phyloP scores from a whole-genome alignment of 2,888 invertebrate species.

The Achlya flavicornis region DNA sequence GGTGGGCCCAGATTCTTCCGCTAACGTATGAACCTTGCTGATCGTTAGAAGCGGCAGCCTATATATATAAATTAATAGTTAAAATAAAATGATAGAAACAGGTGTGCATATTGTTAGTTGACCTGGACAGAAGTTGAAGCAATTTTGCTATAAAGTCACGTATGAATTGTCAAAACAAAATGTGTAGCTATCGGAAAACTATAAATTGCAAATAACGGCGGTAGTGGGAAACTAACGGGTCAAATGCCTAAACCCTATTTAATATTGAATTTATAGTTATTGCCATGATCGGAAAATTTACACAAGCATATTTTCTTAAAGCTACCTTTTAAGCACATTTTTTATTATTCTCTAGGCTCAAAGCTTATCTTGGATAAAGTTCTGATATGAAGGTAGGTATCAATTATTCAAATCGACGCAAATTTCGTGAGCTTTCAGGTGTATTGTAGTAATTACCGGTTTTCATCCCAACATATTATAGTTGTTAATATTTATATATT shows the following conservation, averaged over 20 bases:
- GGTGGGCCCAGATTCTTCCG: too few relatives aligned
- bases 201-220: constrained; percentile 26
- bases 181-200: constrained; percentile 27
- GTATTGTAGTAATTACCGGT: too few relatives aligned
- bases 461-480: neutral
- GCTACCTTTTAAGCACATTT: neutral
- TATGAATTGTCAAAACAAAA: constrained; percentile 9
- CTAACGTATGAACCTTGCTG: too few relatives aligned
- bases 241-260: constrained; percentile 7
- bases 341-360: neutral
- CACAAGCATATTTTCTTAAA: neutral
- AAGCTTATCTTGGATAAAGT: neutral
- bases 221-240: constrained; percentile 18
- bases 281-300: constrained; percentile 7
- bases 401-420: neutral
- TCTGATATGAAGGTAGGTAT: neutral
- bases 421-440: too few relatives aligned
- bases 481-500: too few relatives aligned
- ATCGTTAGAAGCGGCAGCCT: too few relatives aligned
- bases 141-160: neutral
- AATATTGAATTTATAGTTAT: constrained; percentile 13
- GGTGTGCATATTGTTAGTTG: neutral
- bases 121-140: neutral
- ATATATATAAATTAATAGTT: too few relatives aligned
- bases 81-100: neutral